These are phyloP conservation scores for Ptilonorhynchus violaceus DNA, from an alignment of 2,113 vertebrate genomes.

Conservation along the genomic window DNA sequence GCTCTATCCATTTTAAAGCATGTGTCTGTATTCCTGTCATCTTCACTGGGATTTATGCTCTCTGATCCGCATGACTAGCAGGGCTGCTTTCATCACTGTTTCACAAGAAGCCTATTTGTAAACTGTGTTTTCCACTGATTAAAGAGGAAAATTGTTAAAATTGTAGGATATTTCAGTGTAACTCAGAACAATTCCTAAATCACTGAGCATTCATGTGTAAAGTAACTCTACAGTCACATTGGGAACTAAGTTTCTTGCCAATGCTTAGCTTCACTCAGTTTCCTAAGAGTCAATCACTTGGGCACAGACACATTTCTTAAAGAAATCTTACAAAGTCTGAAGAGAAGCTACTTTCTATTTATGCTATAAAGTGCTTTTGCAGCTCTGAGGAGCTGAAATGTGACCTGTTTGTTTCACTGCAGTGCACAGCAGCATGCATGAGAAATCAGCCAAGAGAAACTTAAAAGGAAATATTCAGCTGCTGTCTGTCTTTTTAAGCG, in stretches of 20 bases:
- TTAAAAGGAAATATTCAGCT: conserved; percentile 50
- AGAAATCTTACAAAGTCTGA: not conserved
- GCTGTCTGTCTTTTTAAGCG: conserved; percentile 21
- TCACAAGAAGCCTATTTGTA: not conserved
- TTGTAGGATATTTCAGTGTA: not conserved
- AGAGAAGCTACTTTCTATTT: conserved; percentile 12
- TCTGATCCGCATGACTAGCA: not conserved
- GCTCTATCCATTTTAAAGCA: not conserved
- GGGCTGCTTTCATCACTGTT: not conserved
- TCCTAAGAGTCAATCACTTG: not conserved
- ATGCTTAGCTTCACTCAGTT: not conserved
- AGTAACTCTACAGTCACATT: not conserved
- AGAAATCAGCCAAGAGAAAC: conserved; percentile 34
- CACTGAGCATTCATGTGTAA: not conserved
- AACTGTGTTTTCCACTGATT: not conserved
- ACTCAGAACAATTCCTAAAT: conserved; percentile 1
- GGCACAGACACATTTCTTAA: not conserved
- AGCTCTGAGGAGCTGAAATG: conserved; percentile 31
- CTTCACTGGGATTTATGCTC: not conserved
- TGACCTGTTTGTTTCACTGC: conserved; percentile 30
- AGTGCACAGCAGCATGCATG: not conserved
- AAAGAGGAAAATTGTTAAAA: not conserved
- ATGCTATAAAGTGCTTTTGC: not conserved
- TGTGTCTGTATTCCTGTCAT: not conserved
- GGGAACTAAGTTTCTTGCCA: not conserved